Evolutionary conservation across 2,113 vertebrate genomes (phyloP), one percentile per base, ranked within the genome.

Genomic region (Phoenicopterus ruber): DNA sequence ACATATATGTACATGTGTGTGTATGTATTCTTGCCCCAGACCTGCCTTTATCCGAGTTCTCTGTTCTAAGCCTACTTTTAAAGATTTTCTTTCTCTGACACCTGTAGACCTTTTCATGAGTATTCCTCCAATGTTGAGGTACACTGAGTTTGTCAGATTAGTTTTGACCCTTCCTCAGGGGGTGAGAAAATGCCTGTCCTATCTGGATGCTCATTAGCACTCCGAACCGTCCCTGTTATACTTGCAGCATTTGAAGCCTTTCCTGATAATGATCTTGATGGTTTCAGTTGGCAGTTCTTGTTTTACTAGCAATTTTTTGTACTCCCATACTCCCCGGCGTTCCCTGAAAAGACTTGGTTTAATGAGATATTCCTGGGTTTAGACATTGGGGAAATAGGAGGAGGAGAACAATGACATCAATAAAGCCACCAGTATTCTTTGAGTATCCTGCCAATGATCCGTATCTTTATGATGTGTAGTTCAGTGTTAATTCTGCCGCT

Each of bases 211-310:
- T 96, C 95, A 95, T 97, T 97, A 97, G 72, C 77, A 89, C 97
- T 96, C 76, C 66, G 76, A 95, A 80, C 82, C 2, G 2, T 93
- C 83, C 63, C 73, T 84, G 86, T 86, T 96, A 91, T 29, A 96
- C 31, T 74, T 88, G 47, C 22, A 79, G 82, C 40, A 74, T 97
- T 96, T 97, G 97, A 95, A 94, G 76, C 79, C 20, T 94, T 89
- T 82, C 49, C 92, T 86, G 81, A 86, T 97, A 97, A 97, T 96
- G 97, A 94, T 97, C 90, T 94, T 97, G 96, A 96, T 92, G 92
- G 83, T 72, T 94, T 94, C 89, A 62, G 77, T 73, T 91, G 36
- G 19, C 72, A 96, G 84, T 88, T 94, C 89, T 80, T 95, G 91
- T 96, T 97, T 91, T 96, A 88, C 84, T 77, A 70, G 67, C 59